These are phyloP conservation scores for Simalia tracyae DNA, from an alignment of 2,797 vertebrate species.

Conservation along the genomic window DNA sequence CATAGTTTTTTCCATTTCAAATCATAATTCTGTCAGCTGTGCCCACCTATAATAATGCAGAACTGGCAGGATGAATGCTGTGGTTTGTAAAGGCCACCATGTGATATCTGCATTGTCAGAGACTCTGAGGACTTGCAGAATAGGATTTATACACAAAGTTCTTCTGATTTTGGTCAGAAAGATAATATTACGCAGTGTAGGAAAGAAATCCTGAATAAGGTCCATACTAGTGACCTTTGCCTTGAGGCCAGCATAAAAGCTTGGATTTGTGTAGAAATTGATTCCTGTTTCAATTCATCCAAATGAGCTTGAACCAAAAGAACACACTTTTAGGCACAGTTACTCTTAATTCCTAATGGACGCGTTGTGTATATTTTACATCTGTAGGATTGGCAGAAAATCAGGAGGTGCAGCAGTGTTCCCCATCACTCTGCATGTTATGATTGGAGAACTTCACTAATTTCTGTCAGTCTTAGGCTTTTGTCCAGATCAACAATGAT, in stretches of 20 bases:
- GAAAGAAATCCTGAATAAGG: background rate
- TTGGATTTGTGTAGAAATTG: background rate
- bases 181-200: slow-evolving; percentile 29
- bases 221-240: background rate
- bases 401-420: background rate
- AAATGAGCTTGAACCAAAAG: background rate
- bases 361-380: background rate
- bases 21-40: background rate
- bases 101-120: background rate
- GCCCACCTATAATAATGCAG: background rate
- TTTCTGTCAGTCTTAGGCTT: background rate
- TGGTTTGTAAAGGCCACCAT: background rate
- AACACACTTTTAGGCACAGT: background rate
- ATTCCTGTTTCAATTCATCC: background rate
- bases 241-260: background rate
- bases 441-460: background rate
- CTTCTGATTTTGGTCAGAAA: slow-evolving; percentile 31
- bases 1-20: background rate
- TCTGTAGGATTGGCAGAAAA: background rate
- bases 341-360: background rate
- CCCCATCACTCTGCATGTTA: slow-evolving; percentile 9
- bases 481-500: background rate
- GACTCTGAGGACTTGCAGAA: background rate
- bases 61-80: background rate
- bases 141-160: slow-evolving; percentile 1